Evolutionary conservation across 2,888 invertebrate genomes (phyloP).

Genomic region (Phytoseiulus persimilis): DNA sequence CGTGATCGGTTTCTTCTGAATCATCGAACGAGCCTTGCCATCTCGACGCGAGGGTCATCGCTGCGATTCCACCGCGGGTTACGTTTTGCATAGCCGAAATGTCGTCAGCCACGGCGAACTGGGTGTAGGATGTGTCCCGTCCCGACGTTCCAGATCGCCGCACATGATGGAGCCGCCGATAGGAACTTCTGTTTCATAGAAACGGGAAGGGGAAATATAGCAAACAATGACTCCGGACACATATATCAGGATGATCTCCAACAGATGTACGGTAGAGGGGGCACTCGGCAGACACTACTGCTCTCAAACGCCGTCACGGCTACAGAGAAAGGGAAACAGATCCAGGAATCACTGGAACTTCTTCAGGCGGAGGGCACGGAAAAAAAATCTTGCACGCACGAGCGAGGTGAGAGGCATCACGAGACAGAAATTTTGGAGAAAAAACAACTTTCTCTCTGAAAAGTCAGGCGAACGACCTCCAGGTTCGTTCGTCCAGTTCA

Average conservation of each 20-base stretch:
- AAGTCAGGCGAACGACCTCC: no score
- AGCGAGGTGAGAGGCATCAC: no score
- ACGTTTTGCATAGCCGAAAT: conserved; percentile 73
- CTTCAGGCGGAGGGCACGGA: no score
- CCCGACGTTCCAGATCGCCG: conserved; percentile 43
- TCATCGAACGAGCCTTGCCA: conserved; percentile 96
- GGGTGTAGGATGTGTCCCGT: conserved; percentile 72
- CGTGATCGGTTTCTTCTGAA: conserved; percentile 85
- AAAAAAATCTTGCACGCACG: no score
- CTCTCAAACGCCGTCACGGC: no score
- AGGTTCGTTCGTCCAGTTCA: no score
- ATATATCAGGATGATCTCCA: no score
- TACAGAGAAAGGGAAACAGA: no score
- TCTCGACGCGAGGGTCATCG: conserved; percentile 75
- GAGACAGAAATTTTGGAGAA: not conserved
- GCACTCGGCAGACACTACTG: no score
- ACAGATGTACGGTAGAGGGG: no score
- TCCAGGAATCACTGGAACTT: no score
- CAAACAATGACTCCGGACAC: not conserved
- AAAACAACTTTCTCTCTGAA: not conserved
- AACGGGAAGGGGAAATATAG: not conserved
- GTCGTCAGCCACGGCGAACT: conserved; percentile 84
- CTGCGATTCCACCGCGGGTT: conserved; percentile 70
- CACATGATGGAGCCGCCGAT: conserved; percentile 40
- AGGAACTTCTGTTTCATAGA: not conserved